Conservation (phyloP, 2,888 invertebrate genomes). For the Drosophila cracens region DNA sequence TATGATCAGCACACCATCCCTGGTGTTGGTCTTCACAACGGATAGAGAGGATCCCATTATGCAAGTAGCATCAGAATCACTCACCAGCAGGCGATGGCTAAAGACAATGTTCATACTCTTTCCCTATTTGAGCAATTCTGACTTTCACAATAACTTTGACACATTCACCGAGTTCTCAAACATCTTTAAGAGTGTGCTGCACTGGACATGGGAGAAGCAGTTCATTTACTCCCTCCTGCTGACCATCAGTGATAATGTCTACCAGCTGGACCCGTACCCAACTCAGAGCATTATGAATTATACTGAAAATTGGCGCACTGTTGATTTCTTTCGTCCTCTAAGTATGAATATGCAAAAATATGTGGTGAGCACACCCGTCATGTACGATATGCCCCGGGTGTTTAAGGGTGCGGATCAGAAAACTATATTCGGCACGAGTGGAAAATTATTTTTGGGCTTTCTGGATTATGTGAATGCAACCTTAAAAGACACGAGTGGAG, state of each 20-base stretch:
- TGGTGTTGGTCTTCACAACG: slow-evolving; percentile 75
- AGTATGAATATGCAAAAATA: slow-evolving; percentile 68
- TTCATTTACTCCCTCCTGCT: slow-evolving; percentile 69
- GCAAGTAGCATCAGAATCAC: slow-evolving; percentile 67
- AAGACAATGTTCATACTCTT: slow-evolving; percentile 75
- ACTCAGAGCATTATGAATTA: slow-evolving; percentile 57
- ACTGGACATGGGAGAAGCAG: slow-evolving; percentile 74
- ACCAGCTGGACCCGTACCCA: slow-evolving; percentile 70
- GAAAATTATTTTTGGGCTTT: slow-evolving; percentile 66
- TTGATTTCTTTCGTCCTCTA: slow-evolving; percentile 59
- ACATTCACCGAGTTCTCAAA: slow-evolving; percentile 29
- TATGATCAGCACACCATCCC: slow-evolving; percentile 67
- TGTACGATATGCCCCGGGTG: slow-evolving; percentile 76
- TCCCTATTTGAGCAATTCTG: slow-evolving; percentile 44
- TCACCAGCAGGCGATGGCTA: slow-evolving; percentile 61
- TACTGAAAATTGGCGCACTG: slow-evolving; percentile 57
- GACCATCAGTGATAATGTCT: slow-evolving; percentile 66
- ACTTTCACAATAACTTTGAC: slow-evolving; percentile 34
- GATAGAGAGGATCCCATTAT: slow-evolving; percentile 69
- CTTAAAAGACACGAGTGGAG: slow-evolving; percentile 53
- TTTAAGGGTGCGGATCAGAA: slow-evolving; percentile 58
- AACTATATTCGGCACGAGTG: slow-evolving; percentile 68
- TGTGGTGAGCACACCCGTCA: slow-evolving; percentile 60
- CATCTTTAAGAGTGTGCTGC: slow-evolving; percentile 44
- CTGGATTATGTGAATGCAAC: slow-evolving; percentile 73